phyloP scores from a whole-genome alignment of 1,140 invertebrate species.

The Campoletis sonorensis region DNA sequence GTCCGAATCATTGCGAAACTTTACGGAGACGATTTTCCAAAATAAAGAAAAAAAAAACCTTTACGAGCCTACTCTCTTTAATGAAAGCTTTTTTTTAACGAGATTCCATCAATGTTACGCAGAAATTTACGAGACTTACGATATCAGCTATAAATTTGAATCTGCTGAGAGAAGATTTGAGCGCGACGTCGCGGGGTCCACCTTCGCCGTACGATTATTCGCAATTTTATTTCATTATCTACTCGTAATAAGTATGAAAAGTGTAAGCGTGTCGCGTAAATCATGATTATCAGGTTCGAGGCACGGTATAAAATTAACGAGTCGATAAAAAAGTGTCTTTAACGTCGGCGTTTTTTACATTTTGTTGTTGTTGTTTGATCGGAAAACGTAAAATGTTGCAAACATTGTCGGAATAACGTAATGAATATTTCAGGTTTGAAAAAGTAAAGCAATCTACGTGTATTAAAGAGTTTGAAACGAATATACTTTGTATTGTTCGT shows the following conservation, averaged over 20 bases:
- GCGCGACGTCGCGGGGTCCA: not conserved
- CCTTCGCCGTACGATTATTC: not conserved
- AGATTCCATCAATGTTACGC: not conserved
- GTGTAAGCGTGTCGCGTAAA: not conserved
- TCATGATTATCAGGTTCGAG: not conserved
- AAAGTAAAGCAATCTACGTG: not conserved
- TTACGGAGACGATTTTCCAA: too few species aligned
- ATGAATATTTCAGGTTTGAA: not conserved
- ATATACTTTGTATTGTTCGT: conserved; percentile 6
- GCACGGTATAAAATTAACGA: not conserved
- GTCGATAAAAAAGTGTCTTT: not conserved
- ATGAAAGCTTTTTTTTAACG: too few species aligned
- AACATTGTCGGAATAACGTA: too few species aligned
- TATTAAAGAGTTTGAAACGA: not conserved
- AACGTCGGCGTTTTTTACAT: not conserved
- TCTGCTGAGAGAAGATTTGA: not conserved
- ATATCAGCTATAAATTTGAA: not conserved
- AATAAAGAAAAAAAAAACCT: too few species aligned
- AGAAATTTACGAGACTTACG: not conserved
- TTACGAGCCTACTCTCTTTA: too few species aligned
- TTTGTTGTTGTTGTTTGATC: not conserved
- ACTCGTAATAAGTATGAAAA: not conserved
- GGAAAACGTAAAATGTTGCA: not conserved
- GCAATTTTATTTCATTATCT: conserved; percentile 12
- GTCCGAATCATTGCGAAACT: too few species aligned